Conservation (phyloP, 2,797 vertebrate genomes). For the Vultur gryphus region DNA sequence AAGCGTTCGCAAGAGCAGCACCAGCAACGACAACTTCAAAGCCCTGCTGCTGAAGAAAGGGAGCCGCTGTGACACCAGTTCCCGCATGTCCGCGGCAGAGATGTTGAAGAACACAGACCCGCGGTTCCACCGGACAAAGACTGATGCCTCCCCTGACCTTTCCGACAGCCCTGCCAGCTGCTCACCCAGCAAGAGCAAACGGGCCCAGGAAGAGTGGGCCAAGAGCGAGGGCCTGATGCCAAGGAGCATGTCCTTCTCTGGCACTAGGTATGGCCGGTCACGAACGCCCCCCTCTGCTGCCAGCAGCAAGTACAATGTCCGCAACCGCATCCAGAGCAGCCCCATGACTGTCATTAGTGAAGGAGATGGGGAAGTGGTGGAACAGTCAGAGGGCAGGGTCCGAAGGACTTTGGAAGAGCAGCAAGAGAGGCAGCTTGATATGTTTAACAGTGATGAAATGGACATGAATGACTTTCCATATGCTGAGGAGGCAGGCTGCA, state of each 20-base stretch:
- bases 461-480: conserved; percentile 7
- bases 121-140: conserved; percentile 81
- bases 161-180: conserved; percentile 75
- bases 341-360: conserved; percentile 98
- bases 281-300: conserved; percentile 92
- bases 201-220: conserved; percentile 87
- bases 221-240: conserved; percentile 83
- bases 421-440: conserved; percentile 23
- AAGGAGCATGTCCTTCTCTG: conserved; percentile 80
- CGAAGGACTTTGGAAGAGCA: conserved; percentile 34
- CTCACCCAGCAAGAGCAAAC: conserved; percentile 81
- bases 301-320: conserved; percentile 93
- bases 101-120: conserved; percentile 96
- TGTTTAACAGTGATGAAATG: conserved; percentile 39
- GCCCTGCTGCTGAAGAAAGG: conserved; percentile 94
- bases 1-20: conserved; percentile 88
- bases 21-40: conserved; percentile 98
- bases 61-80: conserved; percentile 88
- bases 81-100: conserved; percentile 94
- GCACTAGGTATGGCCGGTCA: conserved; percentile 85
- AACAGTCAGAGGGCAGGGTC: conserved; percentile 54
- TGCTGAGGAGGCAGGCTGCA: background rate
- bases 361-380: conserved; percentile 84
- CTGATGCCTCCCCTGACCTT: conserved; percentile 71
- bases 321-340: conserved; percentile 94